Evolutionary conservation across 1,140 invertebrate species (phyloP), one percentile per base, ranked within the genome.

Genomic region (Wiebesia pumilae): DNA sequence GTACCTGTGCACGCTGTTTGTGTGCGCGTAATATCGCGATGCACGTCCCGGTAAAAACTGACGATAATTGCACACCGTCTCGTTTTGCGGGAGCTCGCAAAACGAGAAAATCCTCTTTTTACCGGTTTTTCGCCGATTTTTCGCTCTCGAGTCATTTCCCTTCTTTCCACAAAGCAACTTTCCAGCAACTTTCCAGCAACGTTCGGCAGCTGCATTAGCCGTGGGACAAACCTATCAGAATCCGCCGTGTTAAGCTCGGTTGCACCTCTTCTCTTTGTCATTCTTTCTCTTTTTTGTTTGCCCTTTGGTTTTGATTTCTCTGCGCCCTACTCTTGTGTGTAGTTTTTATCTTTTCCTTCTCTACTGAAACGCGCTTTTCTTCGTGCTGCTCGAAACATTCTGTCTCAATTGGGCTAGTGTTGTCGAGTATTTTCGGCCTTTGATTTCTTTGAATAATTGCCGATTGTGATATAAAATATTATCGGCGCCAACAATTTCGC

Each of bases 61-160:
- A 58, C 27, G 71, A 83, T 83, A 62, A 83, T 83, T 77, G 82
- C 82, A 21, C 19, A 21, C 19, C 54, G 21, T 77, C 73, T 84
- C 73, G 30, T 78, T 84, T 78, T 16, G 38, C 3, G 54, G n/a
- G n/a, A 38, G 21, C n/a, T 80, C 73, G 54, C 58, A 62, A 7
- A 4, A 30, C 43, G 43, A 1, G 12, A 78, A 75, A 75, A 27
- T 75, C 73, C 40, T 21, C 38, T 73, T 35, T n/a, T n/a, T n/a
- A n/a, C 69, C 27, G 19, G n/a, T n/a, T n/a, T n/a, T n/a, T n/a
- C n/a, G 9, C 33, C 54, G 54, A 33, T 69, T 47, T 81, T 47
- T 69, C 24, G 24, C 51, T 43, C 2, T 30, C 47, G 30, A 62
- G 33, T 33, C 33, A 62, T 62, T 62, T 80, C 65, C 33, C 19